Conservation (phyloP, 2,113 vertebrate species). For the Lanius ludovicianus region DNA sequence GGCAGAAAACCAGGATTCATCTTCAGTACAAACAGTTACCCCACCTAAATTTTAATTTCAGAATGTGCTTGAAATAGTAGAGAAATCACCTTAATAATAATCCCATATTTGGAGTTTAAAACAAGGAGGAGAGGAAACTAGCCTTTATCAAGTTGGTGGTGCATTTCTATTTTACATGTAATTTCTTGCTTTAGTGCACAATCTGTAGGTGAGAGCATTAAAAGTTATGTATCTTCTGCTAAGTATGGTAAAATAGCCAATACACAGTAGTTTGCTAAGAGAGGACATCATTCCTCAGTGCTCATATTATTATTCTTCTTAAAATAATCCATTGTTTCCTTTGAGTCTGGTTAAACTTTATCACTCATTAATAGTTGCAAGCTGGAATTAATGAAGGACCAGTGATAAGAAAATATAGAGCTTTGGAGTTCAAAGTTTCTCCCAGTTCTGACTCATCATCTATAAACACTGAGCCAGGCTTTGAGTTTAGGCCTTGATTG, state of each 20-base stretch:
- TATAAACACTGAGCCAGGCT: background rate
- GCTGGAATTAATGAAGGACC: background rate
- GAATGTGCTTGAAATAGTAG: background rate
- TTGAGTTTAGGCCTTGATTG: background rate
- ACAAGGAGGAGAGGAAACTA: fast-evolving
- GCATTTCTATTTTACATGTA: background rate
- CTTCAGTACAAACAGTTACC: background rate
- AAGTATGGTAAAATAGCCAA: background rate
- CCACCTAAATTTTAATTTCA: background rate
- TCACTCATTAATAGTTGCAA: background rate
- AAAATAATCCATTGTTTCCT: background rate
- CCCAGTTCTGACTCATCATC: background rate
- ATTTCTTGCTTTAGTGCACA: background rate
- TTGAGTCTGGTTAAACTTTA: background rate
- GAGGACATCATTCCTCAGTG: fast-evolving
- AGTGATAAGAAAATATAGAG: background rate
- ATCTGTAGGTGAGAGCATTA: background rate
- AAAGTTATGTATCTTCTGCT: background rate
- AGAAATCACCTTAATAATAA: background rate
- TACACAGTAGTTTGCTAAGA: background rate
- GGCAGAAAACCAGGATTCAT: background rate
- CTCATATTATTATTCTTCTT: background rate
- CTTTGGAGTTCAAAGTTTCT: background rate
- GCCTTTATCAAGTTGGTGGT: background rate
- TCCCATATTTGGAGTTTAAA: background rate